Conservation (phyloP, 2,888 invertebrate species). For the Neuroscelio doddi region DNA sequence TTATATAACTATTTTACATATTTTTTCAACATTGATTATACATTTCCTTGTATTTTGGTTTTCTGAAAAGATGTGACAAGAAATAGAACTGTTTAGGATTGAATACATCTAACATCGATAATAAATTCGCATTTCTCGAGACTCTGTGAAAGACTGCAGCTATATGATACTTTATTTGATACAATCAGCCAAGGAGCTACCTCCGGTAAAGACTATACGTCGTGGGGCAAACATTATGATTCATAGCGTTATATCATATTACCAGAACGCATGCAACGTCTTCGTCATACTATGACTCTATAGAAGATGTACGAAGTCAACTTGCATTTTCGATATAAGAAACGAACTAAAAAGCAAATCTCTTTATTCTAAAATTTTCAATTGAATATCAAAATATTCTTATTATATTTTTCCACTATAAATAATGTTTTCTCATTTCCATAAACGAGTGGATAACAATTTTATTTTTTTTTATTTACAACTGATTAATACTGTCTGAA, state of each 20-base stretch:
- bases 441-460: too few relatives aligned
- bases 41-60: too few relatives aligned
- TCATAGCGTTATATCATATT: constrained; percentile 59
- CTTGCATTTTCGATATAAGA: too few relatives aligned
- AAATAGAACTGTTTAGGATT: background rate
- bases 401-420: too few relatives aligned
- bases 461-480: too few relatives aligned
- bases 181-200: constrained; percentile 42
- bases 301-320: too few relatives aligned
- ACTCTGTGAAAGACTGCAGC: constrained; percentile 19
- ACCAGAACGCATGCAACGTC: constrained; percentile 47
- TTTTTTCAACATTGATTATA: too few relatives aligned
- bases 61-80: background rate
- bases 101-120: constrained; percentile 22
- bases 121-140: constrained; percentile 40
- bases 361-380: too few relatives aligned
- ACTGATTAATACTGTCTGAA: background rate
- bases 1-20: too few relatives aligned
- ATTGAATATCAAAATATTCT: too few relatives aligned
- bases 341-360: too few relatives aligned
- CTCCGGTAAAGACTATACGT: constrained; percentile 7
- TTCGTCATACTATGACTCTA: background rate
- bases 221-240: constrained; percentile 58
- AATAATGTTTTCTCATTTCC: too few relatives aligned
- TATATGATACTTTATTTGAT: constrained; percentile 46